Evolutionary conservation across 2,888 invertebrate genomes (phyloP), one percentile per base, ranked within the genome.

Genomic region (Lissonota sp.): DNA sequence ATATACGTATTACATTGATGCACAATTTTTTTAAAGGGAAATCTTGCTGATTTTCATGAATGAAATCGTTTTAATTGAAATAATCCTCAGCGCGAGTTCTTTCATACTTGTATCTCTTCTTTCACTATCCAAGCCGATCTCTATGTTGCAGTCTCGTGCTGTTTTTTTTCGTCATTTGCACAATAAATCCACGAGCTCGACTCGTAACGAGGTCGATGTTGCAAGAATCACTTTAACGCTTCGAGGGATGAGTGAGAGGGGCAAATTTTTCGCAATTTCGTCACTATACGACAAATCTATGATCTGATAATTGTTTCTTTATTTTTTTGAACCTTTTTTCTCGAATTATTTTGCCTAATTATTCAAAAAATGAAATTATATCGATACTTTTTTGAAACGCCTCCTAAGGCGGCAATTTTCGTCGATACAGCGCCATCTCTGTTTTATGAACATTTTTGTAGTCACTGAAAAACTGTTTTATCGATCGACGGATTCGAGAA

Each of bases 391-490:
- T 26, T 26, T 26, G 1, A 26, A 26, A 26, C 26, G 26, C 26
- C 26, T 26, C 1, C 1, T 1, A 26, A 40, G 3, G 40, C 12
- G 4, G 10, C 1, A 60, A 39, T 40, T 40, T 16, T 0, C 46
- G 12, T 16, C 10, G 12, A 49, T 1, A 53, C 44, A 57, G 72
- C 42, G 58, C 67, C 67, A n/a, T 42, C 67, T 44, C 16, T 39
- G 10, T 12, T 7, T 5, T 0, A 6, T n/a, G 6, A 2, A 14
- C 10, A 10, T 14, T 49, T 60, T 16, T 44, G 14, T 53, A 10
- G 4, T 7, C 16, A 57, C 46, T 63, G 82, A 42, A 39, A 26
- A 78, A 40, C 87, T 86, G 57, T 64, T 60, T 86, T 88, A 88
- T 81, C 89, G 71, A 74, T 84, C 5, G 80, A 8, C 37, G 60